A percentile compares a stretch with the other conserved stretches of the same genome.
Evolutionary conservation across 2,888 invertebrate genomes (phyloP).

Genomic region (Suillia variegata): DNA sequence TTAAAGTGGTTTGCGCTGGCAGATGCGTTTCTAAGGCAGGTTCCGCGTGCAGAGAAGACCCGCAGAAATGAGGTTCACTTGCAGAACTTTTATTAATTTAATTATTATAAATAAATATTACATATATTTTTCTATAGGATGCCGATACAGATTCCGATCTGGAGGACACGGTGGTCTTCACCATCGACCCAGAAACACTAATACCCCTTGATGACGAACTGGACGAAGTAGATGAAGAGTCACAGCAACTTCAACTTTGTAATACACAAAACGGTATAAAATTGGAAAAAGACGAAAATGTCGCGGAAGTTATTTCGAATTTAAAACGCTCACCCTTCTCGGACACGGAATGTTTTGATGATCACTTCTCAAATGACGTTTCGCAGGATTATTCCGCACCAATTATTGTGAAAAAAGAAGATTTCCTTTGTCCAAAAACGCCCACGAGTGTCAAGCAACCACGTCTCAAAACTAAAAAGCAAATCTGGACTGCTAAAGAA

Average conservation of each 20-base stretch:
- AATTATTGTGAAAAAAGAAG: too few relatives aligned
- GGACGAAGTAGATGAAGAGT: background rate
- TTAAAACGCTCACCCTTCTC: too few relatives aligned
- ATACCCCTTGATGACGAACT: conserved; percentile 33
- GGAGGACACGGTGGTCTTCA: conserved; percentile 38
- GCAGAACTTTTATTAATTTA: conserved; percentile 17
- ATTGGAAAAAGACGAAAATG: too few relatives aligned
- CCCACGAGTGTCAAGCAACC: too few relatives aligned
- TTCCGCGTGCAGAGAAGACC: conserved; percentile 33
- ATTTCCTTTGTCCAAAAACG: too few relatives aligned
- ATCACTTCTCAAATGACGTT: too few relatives aligned
- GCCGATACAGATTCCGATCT: conserved; percentile 38
- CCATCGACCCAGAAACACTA: conserved; percentile 37
- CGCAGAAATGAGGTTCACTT: conserved; percentile 15
- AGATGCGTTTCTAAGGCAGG: conserved; percentile 37
- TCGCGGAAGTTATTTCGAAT: too few relatives aligned
- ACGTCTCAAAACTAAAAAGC: too few relatives aligned
- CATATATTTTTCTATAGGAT: conserved; percentile 8
- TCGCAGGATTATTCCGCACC: too few relatives aligned
- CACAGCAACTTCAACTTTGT: too few relatives aligned
- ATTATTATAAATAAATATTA: background rate
- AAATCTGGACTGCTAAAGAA: conserved; percentile 31
- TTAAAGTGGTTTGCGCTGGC: conserved; percentile 43
- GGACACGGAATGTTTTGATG: too few relatives aligned
- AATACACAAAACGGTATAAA: too few relatives aligned